Evolutionary conservation across 2,888 invertebrate genomes (phyloP).

Genomic region (Anticlea derivata): DNA sequence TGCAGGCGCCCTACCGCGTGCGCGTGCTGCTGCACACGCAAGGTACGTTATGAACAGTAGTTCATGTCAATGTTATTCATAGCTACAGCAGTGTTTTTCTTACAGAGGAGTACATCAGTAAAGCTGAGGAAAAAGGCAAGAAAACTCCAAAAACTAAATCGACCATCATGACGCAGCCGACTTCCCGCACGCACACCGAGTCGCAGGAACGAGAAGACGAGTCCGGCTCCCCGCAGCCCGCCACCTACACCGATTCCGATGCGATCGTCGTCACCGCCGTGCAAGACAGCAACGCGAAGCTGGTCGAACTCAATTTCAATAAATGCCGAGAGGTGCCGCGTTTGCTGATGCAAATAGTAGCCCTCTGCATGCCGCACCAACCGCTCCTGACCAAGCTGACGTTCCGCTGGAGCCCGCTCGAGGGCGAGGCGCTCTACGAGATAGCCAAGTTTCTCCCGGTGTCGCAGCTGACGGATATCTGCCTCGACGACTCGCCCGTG

Average conservation of each 20-base stretch:
- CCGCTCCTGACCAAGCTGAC: conserved; percentile 32
- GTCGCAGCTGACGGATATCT: conserved; percentile 42
- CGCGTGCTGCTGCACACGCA: conserved; percentile 21
- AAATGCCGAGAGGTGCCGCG: conserved; percentile 31
- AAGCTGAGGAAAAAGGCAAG: conserved; percentile 24
- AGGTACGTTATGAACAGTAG: too few species aligned
- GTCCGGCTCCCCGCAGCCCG: not conserved
- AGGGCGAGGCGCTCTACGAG: conserved; percentile 34
- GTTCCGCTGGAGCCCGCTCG: conserved; percentile 30
- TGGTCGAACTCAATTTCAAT: conserved; percentile 37
- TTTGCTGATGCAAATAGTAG: conserved; percentile 41
- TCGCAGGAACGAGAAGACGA: not conserved
- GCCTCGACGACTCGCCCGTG: conserved; percentile 44
- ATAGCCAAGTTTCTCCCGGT: conserved; percentile 27
- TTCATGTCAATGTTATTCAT: too few species aligned
- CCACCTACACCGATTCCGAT: not conserved
- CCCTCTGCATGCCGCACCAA: conserved; percentile 39
- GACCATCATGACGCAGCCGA: not conserved
- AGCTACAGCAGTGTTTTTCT: not conserved
- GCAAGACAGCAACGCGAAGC: conserved; percentile 22
- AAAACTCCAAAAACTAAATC: conserved; percentile 7
- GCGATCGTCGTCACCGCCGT: conserved; percentile 8
- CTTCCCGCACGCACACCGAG: not conserved
- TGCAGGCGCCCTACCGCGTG: conserved; percentile 39
- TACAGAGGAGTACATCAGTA: conserved; percentile 35